Percentiles rank a stretch among this genome's conserved stretches.
Conservation (phyloP, 2,113 vertebrate genomes). For the Toxotes jaculatrix region DNA sequence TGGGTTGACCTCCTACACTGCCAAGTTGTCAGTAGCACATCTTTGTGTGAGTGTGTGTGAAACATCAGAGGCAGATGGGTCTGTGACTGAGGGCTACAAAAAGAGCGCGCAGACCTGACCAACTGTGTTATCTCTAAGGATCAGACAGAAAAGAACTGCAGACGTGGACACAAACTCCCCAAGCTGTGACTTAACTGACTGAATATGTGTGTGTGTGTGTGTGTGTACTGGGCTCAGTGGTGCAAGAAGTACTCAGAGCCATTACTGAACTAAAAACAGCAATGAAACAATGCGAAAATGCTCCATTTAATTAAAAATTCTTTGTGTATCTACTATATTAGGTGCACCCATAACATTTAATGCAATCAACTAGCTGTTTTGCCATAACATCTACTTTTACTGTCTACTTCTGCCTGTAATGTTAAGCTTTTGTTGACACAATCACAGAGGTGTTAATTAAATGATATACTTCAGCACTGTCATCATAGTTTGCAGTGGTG, state of each 20-base stretch:
- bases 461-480: not conserved
- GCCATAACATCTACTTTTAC: not conserved
- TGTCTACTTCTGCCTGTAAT: not conserved
- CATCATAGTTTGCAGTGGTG: not conserved
- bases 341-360: not conserved
- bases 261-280: not conserved
- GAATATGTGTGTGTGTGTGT: not conserved
- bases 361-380: not conserved
- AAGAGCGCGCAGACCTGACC: constrained; percentile 29
- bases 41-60: constrained; percentile 8
- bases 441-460: not conserved
- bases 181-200: not conserved
- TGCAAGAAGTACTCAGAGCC: not conserved
- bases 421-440: not conserved
- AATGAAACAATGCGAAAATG: not conserved
- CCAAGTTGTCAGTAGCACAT: constrained; percentile 8
- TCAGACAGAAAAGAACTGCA: constrained; percentile 36
- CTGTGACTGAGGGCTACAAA: constrained; percentile 28
- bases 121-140: constrained; percentile 45
- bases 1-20: constrained; percentile 38
- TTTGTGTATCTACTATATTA: not conserved
- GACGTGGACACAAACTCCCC: constrained; percentile 49
- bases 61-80: constrained; percentile 35
- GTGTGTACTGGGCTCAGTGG: not conserved
- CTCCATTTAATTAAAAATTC: not conserved